Base-by-base conservation (phyloP, 2,888 invertebrate species). In the Cephus pulcher region DNA sequence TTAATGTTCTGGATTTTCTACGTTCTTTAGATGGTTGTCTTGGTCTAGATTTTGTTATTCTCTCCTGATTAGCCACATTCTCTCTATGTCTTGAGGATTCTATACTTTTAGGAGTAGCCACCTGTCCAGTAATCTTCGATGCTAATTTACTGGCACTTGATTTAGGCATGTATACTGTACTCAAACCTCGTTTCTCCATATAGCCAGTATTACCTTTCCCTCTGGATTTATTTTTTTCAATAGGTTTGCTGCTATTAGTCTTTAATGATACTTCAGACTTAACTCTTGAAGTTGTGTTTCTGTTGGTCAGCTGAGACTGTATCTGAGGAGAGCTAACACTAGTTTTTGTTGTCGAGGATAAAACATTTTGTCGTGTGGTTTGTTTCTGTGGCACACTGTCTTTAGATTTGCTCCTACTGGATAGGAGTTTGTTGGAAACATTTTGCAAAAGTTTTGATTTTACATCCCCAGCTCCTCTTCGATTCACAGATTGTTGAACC, bases 1-100 rank as follows among this genome's bases (percentile, higher is more conserved):
- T 91, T 32, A 91, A 80, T n/a, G 88, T 90, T 77, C 89, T 86
- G 3, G 91, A 89, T 78, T 84, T 85, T 80, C 82, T 88, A 12
- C 88, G 85, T 79, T 88, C 88, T 78, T 83, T 86, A n/a, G 84
- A 85, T 9, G 78, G 80, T 76, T 82, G 77, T 70, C 82, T 80
- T 33, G 23, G 34, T 73, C 68, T 73, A 12, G 71, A 70, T 73
- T 78, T 75, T 70, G 35, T 33, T 34, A 15, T 34, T n/a, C n/a
- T 75, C 32, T 78, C 78, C 70, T 76, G 34, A 68, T 69, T 34
- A 4, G 33, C 30, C 32, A 34, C n/a, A 75, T 71, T 78, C 56
- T 75, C 76, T 34, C 76, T 76, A 35, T 74, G 73, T 15, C 74
- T 77, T 30, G 56, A 80, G 30, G 75, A 76, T 32, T 33, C 70